Conservation (phyloP, 2,888 invertebrate genomes). For the Globia sparganii region DNA sequence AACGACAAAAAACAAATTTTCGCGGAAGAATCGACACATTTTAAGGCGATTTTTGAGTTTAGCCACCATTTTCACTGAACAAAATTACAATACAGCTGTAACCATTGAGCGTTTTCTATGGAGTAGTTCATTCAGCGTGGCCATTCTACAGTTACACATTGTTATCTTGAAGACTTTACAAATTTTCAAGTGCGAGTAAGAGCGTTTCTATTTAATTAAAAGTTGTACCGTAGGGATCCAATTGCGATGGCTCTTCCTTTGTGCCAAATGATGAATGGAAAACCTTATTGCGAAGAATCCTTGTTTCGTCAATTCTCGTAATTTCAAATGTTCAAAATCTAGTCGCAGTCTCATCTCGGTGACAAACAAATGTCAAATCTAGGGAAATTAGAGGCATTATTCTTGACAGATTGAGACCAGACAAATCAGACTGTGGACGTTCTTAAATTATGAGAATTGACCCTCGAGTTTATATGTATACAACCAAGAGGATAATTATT, state of each 20-base stretch:
- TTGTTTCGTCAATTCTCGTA: constrained; percentile 31
- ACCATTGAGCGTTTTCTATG: constrained; percentile 41
- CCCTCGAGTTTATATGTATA: no score
- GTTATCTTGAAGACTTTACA: constrained; percentile 77
- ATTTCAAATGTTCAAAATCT: background rate
- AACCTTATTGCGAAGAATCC: constrained; percentile 55
- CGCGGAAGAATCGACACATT: background rate
- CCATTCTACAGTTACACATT: constrained; percentile 69
- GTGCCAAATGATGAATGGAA: constrained; percentile 73
- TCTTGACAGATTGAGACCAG: no score
- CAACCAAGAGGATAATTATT: background rate
- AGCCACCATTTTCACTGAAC: constrained; percentile 24
- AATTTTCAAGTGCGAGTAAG: constrained; percentile 78
- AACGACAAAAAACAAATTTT: background rate
- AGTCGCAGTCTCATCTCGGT: background rate
- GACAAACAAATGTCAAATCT: no score
- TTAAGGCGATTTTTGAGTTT: background rate
- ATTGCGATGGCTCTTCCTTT: constrained; percentile 69
- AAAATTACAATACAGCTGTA: constrained; percentile 34
- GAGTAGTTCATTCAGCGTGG: constrained; percentile 62
- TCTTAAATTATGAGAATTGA: no score
- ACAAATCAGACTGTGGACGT: no score
- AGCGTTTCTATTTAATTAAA: constrained; percentile 83
- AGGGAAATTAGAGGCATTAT: no score
- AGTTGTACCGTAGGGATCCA: constrained; percentile 75